Percentiles rank a stretch among this genome's conserved stretches.
These are phyloP conservation scores for Caenorhabditis plicata DNA, from an alignment of 2,888 invertebrate species.

Conservation along the genomic window DNA sequence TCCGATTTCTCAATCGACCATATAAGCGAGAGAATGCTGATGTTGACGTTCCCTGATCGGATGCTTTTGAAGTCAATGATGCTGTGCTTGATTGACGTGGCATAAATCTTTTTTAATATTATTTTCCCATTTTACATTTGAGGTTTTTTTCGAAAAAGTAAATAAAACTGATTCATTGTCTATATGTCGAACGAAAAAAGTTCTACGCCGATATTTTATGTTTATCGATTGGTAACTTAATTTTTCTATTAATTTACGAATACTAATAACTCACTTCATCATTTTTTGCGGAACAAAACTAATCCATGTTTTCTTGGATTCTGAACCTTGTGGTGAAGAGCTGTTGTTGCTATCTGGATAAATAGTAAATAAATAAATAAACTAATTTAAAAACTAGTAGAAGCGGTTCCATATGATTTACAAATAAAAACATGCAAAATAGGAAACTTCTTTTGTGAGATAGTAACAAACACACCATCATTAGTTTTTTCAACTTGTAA, in stretches of 20 bases:
- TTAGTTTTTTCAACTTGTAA: slow-evolving; percentile 7
- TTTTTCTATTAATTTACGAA: no score
- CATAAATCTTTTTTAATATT: no score
- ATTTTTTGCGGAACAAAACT: slow-evolving; percentile 16
- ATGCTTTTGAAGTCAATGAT: background rate
- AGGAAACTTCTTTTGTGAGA: slow-evolving; percentile 1
- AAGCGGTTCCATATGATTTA: no score
- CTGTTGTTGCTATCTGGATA: background rate
- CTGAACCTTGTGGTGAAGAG: background rate
- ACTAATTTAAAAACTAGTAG: no score
- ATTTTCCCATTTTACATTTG: no score
- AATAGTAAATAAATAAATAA: no score
- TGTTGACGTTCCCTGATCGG: slow-evolving; percentile 3
- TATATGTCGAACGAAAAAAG: no score
- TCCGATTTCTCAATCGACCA: slow-evolving; percentile 17
- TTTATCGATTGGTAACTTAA: no score
- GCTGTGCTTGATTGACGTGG: slow-evolving; percentile 8
- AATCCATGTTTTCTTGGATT: slow-evolving; percentile 23
- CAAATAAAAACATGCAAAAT: no score
- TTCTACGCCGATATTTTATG: no score
- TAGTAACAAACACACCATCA: slow-evolving; percentile 5
- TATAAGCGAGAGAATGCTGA: slow-evolving; percentile 22
- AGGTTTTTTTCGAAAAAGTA: no score
- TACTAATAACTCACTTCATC: slow-evolving; percentile 18
- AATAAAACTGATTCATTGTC: no score